Conservation (phyloP, 2,888 invertebrate genomes). For the Acronicta leporina region DNA sequence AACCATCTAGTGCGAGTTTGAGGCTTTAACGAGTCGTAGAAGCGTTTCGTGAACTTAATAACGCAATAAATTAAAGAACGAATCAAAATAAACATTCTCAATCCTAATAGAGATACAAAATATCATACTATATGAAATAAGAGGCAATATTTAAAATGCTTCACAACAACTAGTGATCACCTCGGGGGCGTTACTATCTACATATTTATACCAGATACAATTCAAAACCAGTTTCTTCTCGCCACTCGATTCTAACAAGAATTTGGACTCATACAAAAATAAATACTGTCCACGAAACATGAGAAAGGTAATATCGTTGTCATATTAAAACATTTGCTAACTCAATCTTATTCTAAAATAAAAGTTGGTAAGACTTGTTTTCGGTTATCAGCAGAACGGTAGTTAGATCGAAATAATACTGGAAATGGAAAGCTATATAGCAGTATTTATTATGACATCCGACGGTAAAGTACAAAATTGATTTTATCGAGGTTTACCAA, state of each 20-base stretch:
- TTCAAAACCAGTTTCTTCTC: conserved; percentile 82
- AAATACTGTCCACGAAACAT: conserved; percentile 86
- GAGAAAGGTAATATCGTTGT: conserved; percentile 83
- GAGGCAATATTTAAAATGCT: conserved; percentile 75
- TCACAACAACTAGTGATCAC: conserved; percentile 77
- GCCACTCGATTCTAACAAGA: conserved; percentile 86
- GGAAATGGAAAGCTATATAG: conserved; percentile 79
- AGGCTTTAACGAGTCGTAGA: conserved; percentile 45
- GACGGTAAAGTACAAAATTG: conserved; percentile 86
- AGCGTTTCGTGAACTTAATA: conserved; percentile 54
- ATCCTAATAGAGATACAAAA: conserved; percentile 68
- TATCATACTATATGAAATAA: conserved; percentile 68
- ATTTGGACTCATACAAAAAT: conserved; percentile 86
- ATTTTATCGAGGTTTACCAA: conserved; percentile 80
- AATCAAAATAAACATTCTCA: conserved; percentile 59
- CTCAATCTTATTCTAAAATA: conserved; percentile 72
- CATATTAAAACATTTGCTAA: conserved; percentile 71
- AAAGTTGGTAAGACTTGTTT: conserved; percentile 73
- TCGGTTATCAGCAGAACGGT: conserved; percentile 62
- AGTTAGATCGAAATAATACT: conserved; percentile 75
- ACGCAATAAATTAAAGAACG: conserved; percentile 56
- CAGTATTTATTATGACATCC: conserved; percentile 86
- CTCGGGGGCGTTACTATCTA: conserved; percentile 83
- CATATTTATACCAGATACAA: conserved; percentile 83
- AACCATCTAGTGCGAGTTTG: conserved; percentile 35